Evolutionary conservation across 2,113 vertebrate species (phyloP).

Genomic region (Chionomys nivalis): DNA sequence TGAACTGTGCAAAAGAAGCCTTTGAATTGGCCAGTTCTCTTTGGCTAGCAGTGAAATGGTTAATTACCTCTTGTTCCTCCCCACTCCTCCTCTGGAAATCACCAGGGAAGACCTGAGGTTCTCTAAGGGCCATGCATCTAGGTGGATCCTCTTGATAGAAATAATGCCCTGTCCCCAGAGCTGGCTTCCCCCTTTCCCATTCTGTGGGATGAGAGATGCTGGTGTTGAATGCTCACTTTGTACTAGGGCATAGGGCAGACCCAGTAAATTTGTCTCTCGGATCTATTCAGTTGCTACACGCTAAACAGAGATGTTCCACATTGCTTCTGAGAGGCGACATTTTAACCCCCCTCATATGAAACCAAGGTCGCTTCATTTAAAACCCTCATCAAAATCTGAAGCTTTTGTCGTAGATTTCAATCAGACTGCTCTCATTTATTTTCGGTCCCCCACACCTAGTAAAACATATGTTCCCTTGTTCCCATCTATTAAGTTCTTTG

Average conservation of each 20-base stretch:
- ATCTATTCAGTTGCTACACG: background rate
- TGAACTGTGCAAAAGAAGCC: background rate
- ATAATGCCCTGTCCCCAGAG: background rate
- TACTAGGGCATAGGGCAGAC: background rate
- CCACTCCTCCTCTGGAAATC: rapidly evolving
- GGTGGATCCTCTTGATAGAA: background rate
- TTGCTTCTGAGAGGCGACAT: background rate
- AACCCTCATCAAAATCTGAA: background rate
- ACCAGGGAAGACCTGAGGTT: background rate
- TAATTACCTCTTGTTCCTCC: conserved; percentile 12
- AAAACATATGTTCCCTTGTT: conserved; percentile 65
- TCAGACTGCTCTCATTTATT: background rate
- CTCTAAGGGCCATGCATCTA: background rate
- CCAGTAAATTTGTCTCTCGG: conserved; percentile 2
- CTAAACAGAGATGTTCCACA: conserved; percentile 23
- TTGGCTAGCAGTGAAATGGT: conserved; percentile 33
- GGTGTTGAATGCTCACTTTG: background rate
- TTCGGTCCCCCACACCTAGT: background rate
- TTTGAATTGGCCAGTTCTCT: conserved; percentile 10
- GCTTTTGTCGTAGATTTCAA: background rate
- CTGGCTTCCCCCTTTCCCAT: background rate
- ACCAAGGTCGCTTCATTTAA: conserved; percentile 9
- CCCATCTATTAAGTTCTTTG: conserved; percentile 69
- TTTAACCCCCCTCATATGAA: background rate
- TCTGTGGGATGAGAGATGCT: background rate